Evolutionary conservation across 1,140 invertebrate genomes (phyloP).

Genomic region (Euura lappo): DNA sequence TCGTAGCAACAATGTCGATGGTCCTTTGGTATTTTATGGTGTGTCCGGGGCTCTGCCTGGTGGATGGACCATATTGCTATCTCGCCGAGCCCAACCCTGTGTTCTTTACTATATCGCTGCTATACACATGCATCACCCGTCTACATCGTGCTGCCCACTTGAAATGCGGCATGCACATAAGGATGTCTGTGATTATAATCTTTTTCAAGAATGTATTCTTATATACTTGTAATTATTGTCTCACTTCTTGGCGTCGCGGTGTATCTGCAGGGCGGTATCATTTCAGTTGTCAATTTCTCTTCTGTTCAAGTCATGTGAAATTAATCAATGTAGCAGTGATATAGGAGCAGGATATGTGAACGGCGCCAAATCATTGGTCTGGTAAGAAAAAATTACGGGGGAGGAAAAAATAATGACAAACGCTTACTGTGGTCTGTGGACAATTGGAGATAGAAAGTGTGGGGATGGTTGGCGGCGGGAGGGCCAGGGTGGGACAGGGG

Average conservation of each 20-base stretch:
- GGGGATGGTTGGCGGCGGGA: constrained; percentile 9
- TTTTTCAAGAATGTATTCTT: not conserved
- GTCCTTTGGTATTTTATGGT: constrained; percentile 31
- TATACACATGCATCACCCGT: not conserved
- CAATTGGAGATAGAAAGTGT: constrained; percentile 12
- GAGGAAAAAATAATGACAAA: not conserved
- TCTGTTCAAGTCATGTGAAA: not conserved
- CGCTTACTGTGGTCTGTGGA: constrained; percentile 11
- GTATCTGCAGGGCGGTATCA: not conserved
- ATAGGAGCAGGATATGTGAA: not conserved
- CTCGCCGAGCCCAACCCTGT: not conserved
- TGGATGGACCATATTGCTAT: constrained; percentile 33
- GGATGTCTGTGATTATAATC: not conserved
- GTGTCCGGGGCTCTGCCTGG: constrained; percentile 39
- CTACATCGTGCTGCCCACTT: not conserved
- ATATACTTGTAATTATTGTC: not conserved
- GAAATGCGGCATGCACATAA: not conserved
- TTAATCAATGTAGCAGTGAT: not conserved
- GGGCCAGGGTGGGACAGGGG: constrained; percentile 2
- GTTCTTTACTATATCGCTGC: not conserved
- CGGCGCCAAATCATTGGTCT: not conserved
- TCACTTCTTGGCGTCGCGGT: not conserved
- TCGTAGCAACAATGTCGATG: constrained; percentile 9
- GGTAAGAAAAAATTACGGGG: constrained; percentile 3
- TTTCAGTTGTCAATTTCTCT: not conserved